Base-by-base conservation (phyloP, 1,140 invertebrate species). In the Trichoplusia ni region DNA sequence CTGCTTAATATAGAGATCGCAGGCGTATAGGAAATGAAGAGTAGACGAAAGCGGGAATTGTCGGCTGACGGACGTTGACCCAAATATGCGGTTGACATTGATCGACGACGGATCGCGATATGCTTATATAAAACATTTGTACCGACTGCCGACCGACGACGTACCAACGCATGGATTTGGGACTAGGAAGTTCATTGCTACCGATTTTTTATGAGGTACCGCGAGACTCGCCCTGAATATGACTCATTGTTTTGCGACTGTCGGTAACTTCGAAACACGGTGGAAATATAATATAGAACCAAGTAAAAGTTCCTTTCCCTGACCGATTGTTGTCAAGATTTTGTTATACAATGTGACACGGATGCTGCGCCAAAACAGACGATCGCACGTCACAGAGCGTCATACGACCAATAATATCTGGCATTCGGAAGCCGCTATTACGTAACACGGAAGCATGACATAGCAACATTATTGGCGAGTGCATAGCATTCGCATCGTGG, bases 1-100 rank as follows among this genome's bases (percentile, higher is more conserved):
- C 29, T 37, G 4, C 46, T 47, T 23, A 75, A 64, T 74, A 76
- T 72, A 71, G 78, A 66, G 69, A 56, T 71, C 71, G 73, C 68
- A 84, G 77, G 74, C 68, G 77, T 77, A 81, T 76, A 80, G 83
- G 82, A 86, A 84, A 85, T 82, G 78, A 81, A 73, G 77, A 80
- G 79, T 71, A 79, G 77, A 73, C 69, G 72, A 81, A 75, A 73
- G 82, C 74, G 75, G 84, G 83, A 86, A 86, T 89, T 84, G 38
- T 58, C 78, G 79, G 79, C 69, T 75, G 80, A 79, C 83, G 86
- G 86, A 79, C 86, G 84, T 82, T 87, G 84, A 89, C 86, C 86
- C 71, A 89, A 86, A 89, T 89, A 89, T 86, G 86, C 81, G 83
- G 84, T 86, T 89, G 86, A 89, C 86, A 89, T 89, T 89, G 86